Percentiles rank a stretch among this genome's conserved stretches.
These are phyloP conservation scores for Merops nubicus DNA, from an alignment of 2,113 vertebrate genomes.

Conservation along the genomic window DNA sequence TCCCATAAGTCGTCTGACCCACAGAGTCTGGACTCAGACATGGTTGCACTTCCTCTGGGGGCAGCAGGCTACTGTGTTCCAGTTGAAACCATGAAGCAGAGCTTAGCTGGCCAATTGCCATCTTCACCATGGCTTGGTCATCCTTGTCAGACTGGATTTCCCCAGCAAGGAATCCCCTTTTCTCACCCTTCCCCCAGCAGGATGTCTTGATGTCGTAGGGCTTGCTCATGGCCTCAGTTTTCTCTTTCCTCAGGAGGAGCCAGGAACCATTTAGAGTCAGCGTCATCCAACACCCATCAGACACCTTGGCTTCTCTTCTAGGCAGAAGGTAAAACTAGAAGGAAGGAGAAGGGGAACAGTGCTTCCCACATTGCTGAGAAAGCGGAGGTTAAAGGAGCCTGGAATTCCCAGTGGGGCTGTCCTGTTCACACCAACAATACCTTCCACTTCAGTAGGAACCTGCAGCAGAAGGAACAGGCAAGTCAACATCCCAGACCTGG, in stretches of 20 bases:
- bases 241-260: not conserved
- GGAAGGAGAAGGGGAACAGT: not conserved
- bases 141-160: conserved; percentile 55
- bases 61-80: not conserved
- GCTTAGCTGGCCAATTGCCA: not conserved
- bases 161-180: conserved; percentile 15
- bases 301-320: not conserved
- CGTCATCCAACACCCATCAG: not conserved
- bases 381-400: not conserved
- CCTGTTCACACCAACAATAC: not conserved
- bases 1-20: not conserved
- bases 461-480: not conserved
- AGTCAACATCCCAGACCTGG: not conserved
- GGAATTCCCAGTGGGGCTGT: not conserved
- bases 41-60: not conserved
- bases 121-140: conserved; percentile 18
- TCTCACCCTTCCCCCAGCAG: conserved; percentile 39
- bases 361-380: not conserved
- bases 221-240: not conserved
- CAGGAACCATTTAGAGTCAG: conserved; percentile 41
- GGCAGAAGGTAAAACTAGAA: not conserved
- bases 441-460: not conserved
- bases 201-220: conserved; percentile 45
- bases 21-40: not conserved
- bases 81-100: not conserved